Percentiles rank a stretch among this genome's conserved stretches.
These are phyloP conservation scores for Drosophila melanica DNA, from an alignment of 1,140 invertebrate genomes.

Conservation along the genomic window DNA sequence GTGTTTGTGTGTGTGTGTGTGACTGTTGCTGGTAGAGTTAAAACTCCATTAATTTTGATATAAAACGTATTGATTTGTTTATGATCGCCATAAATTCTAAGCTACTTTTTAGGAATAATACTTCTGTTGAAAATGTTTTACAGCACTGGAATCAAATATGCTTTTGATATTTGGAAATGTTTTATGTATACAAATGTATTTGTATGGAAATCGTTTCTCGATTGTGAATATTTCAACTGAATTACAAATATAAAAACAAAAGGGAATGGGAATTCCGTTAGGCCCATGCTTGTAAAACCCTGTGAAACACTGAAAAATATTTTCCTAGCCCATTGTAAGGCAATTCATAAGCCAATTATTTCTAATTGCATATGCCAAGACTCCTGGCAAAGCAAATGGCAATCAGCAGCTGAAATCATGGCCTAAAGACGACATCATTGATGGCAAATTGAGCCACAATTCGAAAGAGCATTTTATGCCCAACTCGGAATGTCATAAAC, in stretches of 20 bases:
- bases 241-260: not conserved
- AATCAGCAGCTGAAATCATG: constrained; percentile 6
- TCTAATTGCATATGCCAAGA: not conserved
- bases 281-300: not conserved
- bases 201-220: not conserved
- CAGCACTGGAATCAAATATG: not conserved
- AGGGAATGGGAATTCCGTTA: not conserved
- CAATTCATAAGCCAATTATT: not conserved
- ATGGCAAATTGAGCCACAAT: constrained; percentile 51
- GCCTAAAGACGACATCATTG: constrained; percentile 11
- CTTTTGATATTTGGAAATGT: not conserved
- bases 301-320: not conserved
- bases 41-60: constrained; percentile 68
- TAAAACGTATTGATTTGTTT: constrained; percentile 63
- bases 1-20: constrained; percentile 8
- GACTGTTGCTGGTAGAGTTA: constrained; percentile 21
- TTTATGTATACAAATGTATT: constrained; percentile 1
- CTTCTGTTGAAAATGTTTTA: not conserved
- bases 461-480: constrained; percentile 42
- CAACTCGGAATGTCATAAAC: constrained; percentile 66
- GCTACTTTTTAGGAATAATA: not conserved
- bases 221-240: too few relatives aligned
- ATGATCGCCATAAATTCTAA: not conserved
- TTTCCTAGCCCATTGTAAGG: too few relatives aligned
- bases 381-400: not conserved